A percentile compares a stretch with the other conserved stretches of the same genome.
phyloP scores from a whole-genome alignment of 2,888 invertebrate species.

The Ferrisia virgata region DNA sequence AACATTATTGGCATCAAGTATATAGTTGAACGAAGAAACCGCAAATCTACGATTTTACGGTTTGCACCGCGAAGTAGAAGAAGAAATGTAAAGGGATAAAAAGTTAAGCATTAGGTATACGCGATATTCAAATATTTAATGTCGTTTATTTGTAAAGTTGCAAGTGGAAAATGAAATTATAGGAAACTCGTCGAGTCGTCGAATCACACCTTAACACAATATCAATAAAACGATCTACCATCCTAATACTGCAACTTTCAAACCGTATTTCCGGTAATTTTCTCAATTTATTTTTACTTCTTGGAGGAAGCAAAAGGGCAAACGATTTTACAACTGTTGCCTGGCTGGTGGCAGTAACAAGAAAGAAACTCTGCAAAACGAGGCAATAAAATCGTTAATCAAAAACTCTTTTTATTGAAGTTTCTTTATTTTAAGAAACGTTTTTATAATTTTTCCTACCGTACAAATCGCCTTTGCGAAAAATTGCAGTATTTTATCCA shows the following conservation, averaged over 20 bases:
- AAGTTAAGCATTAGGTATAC: neutral
- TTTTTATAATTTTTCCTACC: neutral
- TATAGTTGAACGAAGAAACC: neutral
- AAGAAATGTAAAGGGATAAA: neutral
- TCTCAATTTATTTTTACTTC: neutral
- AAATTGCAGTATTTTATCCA: neutral
- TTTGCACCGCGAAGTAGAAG: neutral
- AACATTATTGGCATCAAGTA: neutral
- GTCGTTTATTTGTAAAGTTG: neutral
- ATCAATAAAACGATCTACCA: neutral
- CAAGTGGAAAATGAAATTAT: neutral
- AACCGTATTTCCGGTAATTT: neutral
- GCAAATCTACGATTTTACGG: neutral
- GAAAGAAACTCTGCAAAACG: neutral
- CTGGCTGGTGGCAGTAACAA: neutral
- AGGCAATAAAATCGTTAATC: neutral
- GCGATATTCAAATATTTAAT: neutral
- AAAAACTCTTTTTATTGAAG: neutral
- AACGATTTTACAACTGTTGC: neutral
- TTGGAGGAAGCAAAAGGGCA: too few relatives aligned
- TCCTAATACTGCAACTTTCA: neutral
- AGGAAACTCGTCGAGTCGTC: neutral
- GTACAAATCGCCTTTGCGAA: neutral
- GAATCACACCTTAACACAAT: neutral
- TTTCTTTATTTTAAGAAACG: neutral